phyloP scores from a whole-genome alignment of 2,113 vertebrate genomes.

The Festucalex cinctus region DNA sequence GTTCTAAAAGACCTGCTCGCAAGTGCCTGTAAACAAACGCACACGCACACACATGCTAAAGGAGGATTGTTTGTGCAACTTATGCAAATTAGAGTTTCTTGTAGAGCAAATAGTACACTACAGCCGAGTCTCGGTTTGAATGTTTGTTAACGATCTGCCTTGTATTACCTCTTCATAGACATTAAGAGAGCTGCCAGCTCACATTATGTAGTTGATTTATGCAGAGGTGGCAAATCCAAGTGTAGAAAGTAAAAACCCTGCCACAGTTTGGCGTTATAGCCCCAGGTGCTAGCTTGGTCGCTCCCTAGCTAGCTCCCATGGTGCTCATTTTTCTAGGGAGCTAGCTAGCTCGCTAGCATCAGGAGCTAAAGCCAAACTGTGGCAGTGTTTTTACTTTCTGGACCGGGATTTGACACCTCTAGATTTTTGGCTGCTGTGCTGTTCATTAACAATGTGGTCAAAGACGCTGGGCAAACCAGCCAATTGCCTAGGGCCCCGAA shows the following conservation, averaged over 20 bases:
- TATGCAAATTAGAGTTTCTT: conserved; percentile 26
- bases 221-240: no score
- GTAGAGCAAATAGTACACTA: conserved; percentile 6
- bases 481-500: no score
- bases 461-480: not conserved
- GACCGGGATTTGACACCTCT: no score
- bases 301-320: no score
- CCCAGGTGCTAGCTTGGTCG: no score
- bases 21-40: conserved; percentile 5
- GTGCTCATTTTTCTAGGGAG: no score
- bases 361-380: no score
- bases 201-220: conserved; percentile 13
- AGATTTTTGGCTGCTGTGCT: conserved; percentile 37
- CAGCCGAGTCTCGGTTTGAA: conserved; percentile 11
- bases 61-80: conserved; percentile 29
- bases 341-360: no score
- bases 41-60: conserved; percentile 3
- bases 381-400: no score
- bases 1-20: conserved; percentile 29
- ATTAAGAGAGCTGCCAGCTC: not conserved
- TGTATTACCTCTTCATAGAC: not conserved
- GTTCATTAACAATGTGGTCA: conserved; percentile 12
- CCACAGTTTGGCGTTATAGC: no score
- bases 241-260: no score
- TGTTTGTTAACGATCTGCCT: not conserved